Percentiles rank a stretch among this genome's conserved stretches.
These are phyloP conservation scores for Geopemphigus sp. DNA, from an alignment of 1,140 invertebrate species.

Conservation along the genomic window DNA sequence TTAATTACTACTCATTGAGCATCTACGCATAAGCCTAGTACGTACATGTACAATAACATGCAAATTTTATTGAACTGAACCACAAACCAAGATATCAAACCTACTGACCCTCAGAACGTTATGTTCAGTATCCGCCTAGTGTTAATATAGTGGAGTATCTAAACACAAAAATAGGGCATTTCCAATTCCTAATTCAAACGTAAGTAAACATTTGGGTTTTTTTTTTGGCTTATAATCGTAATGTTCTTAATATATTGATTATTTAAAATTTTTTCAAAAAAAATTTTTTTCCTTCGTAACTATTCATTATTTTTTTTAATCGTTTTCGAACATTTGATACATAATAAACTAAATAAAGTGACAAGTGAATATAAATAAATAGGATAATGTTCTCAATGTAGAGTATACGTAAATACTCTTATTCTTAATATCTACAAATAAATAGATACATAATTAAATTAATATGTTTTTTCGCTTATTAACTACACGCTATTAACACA, in stretches of 20 bases:
- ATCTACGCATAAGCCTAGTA: slow-evolving; percentile 36
- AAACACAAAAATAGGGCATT: background rate
- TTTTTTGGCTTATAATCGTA: background rate
- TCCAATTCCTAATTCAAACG: slow-evolving; percentile 6
- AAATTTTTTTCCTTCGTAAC: too few relatives aligned
- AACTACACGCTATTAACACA: too few relatives aligned
- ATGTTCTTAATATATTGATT: background rate
- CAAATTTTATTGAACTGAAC: slow-evolving; percentile 45
- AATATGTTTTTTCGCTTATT: background rate
- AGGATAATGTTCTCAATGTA: background rate
- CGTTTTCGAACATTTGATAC: too few relatives aligned
- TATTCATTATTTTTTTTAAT: too few relatives aligned
- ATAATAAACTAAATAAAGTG: too few relatives aligned
- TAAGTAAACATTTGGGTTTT: slow-evolving; percentile 9
- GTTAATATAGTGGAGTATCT: slow-evolving; percentile 30
- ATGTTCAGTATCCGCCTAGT: slow-evolving; percentile 33
- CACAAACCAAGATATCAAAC: slow-evolving; percentile 36
- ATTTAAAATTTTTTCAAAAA: too few relatives aligned
- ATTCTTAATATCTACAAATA: background rate
- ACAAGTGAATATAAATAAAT: too few relatives aligned
- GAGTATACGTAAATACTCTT: background rate
- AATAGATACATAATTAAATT: background rate
- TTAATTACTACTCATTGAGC: slow-evolving; percentile 45
- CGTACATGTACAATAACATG: slow-evolving; percentile 17
- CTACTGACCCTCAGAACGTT: slow-evolving; percentile 14